Percentiles rank a stretch among this genome's conserved stretches.
Conservation (phyloP, 2,888 invertebrate species). For the Lepidochitona cinerea region DNA sequence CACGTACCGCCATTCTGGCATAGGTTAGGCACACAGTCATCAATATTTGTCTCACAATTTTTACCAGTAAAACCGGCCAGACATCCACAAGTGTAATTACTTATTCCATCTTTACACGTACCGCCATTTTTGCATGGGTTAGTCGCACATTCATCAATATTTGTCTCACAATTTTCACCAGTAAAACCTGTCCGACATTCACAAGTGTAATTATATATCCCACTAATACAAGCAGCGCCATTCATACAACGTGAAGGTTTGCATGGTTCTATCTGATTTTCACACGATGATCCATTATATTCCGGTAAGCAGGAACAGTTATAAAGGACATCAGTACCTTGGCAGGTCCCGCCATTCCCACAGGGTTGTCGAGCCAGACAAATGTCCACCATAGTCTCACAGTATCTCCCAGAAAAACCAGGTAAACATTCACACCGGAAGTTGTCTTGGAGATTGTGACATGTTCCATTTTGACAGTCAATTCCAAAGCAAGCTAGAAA, state of each 20-base stretch:
- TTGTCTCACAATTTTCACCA: not conserved
- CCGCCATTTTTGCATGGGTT: slow-evolving; percentile 9
- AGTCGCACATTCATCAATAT: slow-evolving; percentile 8
- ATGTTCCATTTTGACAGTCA: too few relatives aligned
- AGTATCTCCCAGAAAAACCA: not conserved
- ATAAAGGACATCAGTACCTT: not conserved
- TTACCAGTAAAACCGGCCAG: slow-evolving; percentile 37
- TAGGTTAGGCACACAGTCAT: slow-evolving; percentile 32
- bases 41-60: slow-evolving; percentile 30
- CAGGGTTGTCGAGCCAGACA: slow-evolving; percentile 23
- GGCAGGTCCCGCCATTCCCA: not conserved
- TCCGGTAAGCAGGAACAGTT: not conserved
- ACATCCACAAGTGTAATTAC: slow-evolving; percentile 23
- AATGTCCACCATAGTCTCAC: not conserved
- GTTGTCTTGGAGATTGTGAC: too few relatives aligned
- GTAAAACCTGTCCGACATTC: not conserved
- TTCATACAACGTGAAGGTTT: not conserved
- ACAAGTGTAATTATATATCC: not conserved
- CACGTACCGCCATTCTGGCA: slow-evolving; percentile 8
- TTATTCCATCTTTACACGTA: not conserved
- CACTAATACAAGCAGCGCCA: not conserved
- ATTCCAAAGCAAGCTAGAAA: too few relatives aligned
- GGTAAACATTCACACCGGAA: not conserved
- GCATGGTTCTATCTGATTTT: not conserved
- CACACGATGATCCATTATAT: not conserved